phyloP scores from a whole-genome alignment of 1,140 invertebrate species.

The Atta cephalotes region DNA sequence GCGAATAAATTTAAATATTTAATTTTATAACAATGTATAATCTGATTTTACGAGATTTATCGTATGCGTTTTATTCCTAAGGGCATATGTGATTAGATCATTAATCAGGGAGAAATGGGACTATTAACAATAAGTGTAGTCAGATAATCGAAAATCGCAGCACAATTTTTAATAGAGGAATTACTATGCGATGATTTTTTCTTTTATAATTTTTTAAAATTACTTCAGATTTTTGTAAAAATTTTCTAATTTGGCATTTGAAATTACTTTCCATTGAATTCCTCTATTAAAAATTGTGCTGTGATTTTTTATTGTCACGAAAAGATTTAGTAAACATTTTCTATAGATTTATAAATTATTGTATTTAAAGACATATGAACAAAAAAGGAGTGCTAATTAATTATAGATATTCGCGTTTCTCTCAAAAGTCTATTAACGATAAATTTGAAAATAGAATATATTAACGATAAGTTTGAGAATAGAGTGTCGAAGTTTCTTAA shows the following conservation, averaged over 20 bases:
- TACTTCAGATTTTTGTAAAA: too few relatives aligned
- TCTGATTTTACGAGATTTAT: not conserved
- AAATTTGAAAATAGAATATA: not conserved
- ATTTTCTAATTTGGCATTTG: too few relatives aligned
- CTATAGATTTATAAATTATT: not conserved
- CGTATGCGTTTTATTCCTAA: not conserved
- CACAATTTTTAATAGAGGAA: too few relatives aligned
- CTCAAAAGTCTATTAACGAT: not conserved
- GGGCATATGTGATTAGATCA: not conserved
- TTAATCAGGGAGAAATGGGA: slow-evolving; percentile 1
- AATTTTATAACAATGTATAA: not conserved
- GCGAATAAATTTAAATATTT: not conserved
- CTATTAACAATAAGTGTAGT: too few relatives aligned
- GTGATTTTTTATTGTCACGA: not conserved
- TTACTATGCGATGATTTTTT: too few relatives aligned
- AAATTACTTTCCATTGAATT: too few relatives aligned
- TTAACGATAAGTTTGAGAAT: not conserved
- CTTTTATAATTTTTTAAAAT: too few relatives aligned
- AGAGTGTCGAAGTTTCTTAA: not conserved
- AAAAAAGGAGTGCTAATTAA: not conserved
- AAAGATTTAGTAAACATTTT: not conserved
- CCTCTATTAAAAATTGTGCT: too few relatives aligned
- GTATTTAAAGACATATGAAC: not conserved
- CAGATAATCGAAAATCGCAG: not conserved
- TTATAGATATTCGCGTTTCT: not conserved